Evolutionary conservation across 2,888 invertebrate species (phyloP).

Genomic region (Erebia palarica): DNA sequence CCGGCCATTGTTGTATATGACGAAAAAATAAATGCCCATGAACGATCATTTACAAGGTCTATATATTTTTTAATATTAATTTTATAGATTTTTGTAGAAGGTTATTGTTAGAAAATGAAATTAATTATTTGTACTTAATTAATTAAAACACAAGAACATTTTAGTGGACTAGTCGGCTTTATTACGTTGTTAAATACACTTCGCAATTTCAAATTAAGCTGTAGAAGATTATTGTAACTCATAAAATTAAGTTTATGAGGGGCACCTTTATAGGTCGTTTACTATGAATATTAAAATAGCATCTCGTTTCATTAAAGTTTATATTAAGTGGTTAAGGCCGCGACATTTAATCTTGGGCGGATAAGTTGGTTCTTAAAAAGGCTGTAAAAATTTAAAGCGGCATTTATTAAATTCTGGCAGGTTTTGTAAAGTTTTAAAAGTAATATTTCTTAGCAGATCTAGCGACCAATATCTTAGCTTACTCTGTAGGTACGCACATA

Average conservation of each 20-base stretch:
- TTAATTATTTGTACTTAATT: background rate
- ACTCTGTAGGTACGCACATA: too few relatives aligned
- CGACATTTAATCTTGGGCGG: conserved; percentile 16
- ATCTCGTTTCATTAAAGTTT: conserved; percentile 7
- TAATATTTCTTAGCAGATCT: background rate
- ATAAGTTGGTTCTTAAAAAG: background rate
- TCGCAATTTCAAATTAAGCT: conserved; percentile 18
- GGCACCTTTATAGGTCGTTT: conserved; percentile 20
- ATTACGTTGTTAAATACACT: conserved; percentile 13
- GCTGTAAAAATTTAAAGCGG: background rate
- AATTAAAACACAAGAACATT: conserved; percentile 7
- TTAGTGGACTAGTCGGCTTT: background rate
- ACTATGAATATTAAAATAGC: conserved; percentile 22
- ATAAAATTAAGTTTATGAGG: conserved; percentile 28
- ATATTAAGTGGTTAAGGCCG: conserved; percentile 12
- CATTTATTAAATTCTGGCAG: background rate
- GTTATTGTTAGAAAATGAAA: too few relatives aligned
- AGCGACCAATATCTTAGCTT: too few relatives aligned
- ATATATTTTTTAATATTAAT: too few relatives aligned
- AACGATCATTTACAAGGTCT: too few relatives aligned
- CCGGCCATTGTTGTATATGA: too few relatives aligned
- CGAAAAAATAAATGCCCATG: too few relatives aligned
- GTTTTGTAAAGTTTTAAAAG: background rate
- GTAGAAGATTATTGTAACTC: conserved; percentile 21
- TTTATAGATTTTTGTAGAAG: too few relatives aligned